These are phyloP conservation scores for Lepidocyrtinus sp. DNA, from an alignment of 2,888 invertebrate species.

Conservation along the genomic window DNA sequence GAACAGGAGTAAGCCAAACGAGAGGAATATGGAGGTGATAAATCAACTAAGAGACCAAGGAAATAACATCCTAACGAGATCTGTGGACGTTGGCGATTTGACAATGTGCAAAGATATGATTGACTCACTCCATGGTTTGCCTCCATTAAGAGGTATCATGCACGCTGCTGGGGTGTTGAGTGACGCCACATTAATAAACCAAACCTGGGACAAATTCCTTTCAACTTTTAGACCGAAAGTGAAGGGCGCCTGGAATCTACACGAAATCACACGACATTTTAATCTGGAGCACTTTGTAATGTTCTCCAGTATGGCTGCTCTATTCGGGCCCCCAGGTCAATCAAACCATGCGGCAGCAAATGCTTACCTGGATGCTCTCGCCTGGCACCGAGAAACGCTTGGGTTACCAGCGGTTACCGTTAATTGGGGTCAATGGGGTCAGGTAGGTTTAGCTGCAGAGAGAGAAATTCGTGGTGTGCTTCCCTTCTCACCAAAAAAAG, in stretches of 20 bases:
- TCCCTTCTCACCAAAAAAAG: constrained; percentile 48
- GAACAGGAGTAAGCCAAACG: constrained; percentile 51
- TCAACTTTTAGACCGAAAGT: constrained; percentile 54
- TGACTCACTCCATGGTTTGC: constrained; percentile 38
- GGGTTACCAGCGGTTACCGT: constrained; percentile 57
- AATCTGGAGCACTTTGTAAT: constrained; percentile 62
- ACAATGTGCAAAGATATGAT: constrained; percentile 42
- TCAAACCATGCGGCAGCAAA: constrained; percentile 60
- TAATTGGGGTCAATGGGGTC: constrained; percentile 63
- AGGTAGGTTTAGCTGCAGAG: constrained; percentile 58
- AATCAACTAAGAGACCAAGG: constrained; percentile 23
- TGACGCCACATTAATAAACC: constrained; percentile 58
- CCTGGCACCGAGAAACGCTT: constrained; percentile 45
- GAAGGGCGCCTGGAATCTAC: constrained; percentile 61
- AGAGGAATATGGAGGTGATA: constrained; percentile 29
- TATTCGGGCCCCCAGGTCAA: constrained; percentile 57
- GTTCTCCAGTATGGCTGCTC: constrained; percentile 49
- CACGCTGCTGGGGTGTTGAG: constrained; percentile 61
- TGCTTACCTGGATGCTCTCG: constrained; percentile 52
- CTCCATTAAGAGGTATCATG: constrained; percentile 61
- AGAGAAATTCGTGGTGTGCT: constrained; percentile 55
- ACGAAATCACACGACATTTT: constrained; percentile 41
- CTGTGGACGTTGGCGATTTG: constrained; percentile 53
- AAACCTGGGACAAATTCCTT: constrained; percentile 62
- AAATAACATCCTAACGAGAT: constrained; percentile 25